Percentiles rank a stretch among this genome's conserved stretches.
phyloP scores from a whole-genome alignment of 2,113 vertebrate genomes.

The Anthoscopus minutus region DNA sequence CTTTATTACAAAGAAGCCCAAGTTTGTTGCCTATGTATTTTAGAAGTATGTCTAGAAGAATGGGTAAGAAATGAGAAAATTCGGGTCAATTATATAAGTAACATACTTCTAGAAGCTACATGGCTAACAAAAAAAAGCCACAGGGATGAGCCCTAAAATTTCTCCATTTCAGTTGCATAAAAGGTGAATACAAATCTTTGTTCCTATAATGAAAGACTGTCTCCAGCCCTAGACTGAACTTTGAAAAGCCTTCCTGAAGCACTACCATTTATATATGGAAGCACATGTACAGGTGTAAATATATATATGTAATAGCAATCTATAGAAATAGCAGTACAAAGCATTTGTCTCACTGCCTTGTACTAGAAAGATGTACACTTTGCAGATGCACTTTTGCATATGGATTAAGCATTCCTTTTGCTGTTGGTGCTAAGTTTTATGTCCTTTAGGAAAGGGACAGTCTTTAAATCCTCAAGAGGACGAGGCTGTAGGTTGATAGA shows the following conservation, averaged over 20 bases:
- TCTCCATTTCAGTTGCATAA: neutral
- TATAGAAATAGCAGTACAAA: neutral
- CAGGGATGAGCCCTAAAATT: neutral
- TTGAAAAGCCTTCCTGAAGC: neutral
- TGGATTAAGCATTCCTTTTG: neutral
- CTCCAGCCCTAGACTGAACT: neutral
- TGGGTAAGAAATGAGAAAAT: neutral
- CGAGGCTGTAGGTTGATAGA: neutral
- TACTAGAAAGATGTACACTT: rapidly evolving
- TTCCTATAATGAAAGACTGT: neutral
- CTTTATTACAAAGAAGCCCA: neutral
- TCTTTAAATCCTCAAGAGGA: neutral
- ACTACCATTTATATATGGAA: neutral
- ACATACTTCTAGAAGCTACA: neutral
- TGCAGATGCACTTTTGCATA: rapidly evolving
- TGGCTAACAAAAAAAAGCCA: neutral
- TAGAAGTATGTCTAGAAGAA: neutral
- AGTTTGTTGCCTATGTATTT: neutral
- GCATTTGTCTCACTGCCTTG: neutral
- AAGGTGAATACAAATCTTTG: neutral
- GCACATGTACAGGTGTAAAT: neutral
- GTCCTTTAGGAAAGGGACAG: neutral
- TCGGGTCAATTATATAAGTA: neutral
- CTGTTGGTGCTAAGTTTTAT: neutral
- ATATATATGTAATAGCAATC: neutral